A percentile compares a stretch with the other conserved stretches of the same genome.
phyloP scores from a whole-genome alignment of 2,797 vertebrate genomes.

The Danio tinwini region DNA sequence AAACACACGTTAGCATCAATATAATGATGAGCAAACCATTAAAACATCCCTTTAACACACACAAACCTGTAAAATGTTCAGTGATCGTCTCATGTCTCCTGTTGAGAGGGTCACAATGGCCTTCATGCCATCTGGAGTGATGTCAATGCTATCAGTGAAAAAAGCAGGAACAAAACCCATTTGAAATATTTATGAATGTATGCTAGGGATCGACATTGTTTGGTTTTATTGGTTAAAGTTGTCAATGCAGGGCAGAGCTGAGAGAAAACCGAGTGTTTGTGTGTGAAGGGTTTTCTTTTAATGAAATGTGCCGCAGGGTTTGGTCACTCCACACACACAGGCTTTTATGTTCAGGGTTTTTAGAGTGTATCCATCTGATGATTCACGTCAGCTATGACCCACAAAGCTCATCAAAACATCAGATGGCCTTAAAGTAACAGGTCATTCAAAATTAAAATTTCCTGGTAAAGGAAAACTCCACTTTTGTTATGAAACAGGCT shows the following conservation, averaged over 20 bases:
- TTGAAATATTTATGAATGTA: slow-evolving; percentile 36
- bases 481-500: too few relatives aligned
- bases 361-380: slow-evolving; percentile 20
- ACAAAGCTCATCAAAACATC: background rate
- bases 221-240: slow-evolving; percentile 13
- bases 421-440: background rate
- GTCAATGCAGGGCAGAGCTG: background rate
- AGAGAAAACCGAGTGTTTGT: background rate
- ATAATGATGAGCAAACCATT: background rate
- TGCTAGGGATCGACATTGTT: slow-evolving; percentile 5
- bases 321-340: slow-evolving; percentile 1
- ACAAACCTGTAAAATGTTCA: slow-evolving; percentile 94
- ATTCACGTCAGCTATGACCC: slow-evolving; percentile 9
- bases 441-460: too few relatives aligned
- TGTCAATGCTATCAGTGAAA: slow-evolving; percentile 79
- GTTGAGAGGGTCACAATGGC: slow-evolving; percentile 91
- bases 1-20: background rate
- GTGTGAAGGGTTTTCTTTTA: slow-evolving; percentile 10
- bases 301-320: background rate
- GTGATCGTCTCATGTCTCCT: slow-evolving; percentile 94
- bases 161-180: slow-evolving; percentile 24
- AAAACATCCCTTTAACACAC: background rate
- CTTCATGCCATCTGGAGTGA: slow-evolving; percentile 92
- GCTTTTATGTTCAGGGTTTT: background rate
- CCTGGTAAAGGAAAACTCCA: too few relatives aligned